Evolutionary conservation across 2,888 invertebrate genomes (phyloP).

Genomic region (Mechanitis messenoides): DNA sequence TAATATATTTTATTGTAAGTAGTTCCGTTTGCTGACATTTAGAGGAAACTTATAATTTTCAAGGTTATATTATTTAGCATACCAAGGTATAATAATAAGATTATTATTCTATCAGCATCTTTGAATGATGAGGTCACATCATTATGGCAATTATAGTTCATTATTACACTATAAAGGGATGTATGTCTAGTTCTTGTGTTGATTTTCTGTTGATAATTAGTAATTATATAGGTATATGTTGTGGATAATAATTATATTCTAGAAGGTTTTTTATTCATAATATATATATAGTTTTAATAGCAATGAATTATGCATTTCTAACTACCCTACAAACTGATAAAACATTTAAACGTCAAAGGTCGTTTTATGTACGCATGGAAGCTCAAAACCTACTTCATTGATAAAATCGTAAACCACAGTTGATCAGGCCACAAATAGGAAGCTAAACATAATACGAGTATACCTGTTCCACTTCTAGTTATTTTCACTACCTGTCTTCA

Average conservation of each 20-base stretch:
- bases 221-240: no score
- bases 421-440: background rate
- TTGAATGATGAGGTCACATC: conserved; percentile 12
- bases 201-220: background rate
- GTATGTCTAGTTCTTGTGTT: conserved; percentile 5
- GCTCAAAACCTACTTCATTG: no score
- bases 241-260: no score
- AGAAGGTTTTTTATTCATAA: no score
- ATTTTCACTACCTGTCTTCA: conserved; percentile 31
- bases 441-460: background rate
- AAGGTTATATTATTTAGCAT: conserved; percentile 16
- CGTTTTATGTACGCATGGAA: no score
- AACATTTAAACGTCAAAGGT: no score
- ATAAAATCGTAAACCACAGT: background rate
- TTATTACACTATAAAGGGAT: conserved; percentile 19
- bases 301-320: no score
- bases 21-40: conserved; percentile 22
- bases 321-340: no score
- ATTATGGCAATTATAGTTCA: conserved; percentile 23
- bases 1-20: conserved; percentile 6
- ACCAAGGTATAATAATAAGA: conserved; percentile 7
- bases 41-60: conserved; percentile 18
- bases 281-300: no score
- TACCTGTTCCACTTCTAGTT: conserved; percentile 26
- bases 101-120: conserved; percentile 14